Evolutionary conservation across 2,797 vertebrate genomes (phyloP).

Genomic region (Sparus aurata): DNA sequence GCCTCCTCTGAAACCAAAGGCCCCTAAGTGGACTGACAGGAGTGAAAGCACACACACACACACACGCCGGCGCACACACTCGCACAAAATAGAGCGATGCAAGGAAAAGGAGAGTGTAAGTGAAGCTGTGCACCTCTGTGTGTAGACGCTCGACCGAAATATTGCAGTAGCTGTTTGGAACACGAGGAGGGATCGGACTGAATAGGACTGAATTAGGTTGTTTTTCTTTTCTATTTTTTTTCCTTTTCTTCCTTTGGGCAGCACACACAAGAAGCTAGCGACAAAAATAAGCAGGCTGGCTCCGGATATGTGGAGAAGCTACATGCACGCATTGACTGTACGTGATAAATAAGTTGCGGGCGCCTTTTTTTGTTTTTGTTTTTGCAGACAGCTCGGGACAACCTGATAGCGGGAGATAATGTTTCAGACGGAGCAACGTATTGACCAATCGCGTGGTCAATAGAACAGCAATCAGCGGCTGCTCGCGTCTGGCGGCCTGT

Average conservation of each 20-base stretch:
- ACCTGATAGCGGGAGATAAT: slow-evolving; percentile 58
- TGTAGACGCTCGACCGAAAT: slow-evolving; percentile 51
- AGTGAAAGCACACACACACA: slow-evolving; percentile 69
- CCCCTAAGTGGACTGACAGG: slow-evolving; percentile 87
- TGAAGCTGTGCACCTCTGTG: slow-evolving; percentile 73
- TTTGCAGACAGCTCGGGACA: slow-evolving; percentile 30
- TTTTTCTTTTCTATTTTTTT: not conserved
- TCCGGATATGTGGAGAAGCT: not conserved
- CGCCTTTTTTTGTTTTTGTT: slow-evolving; percentile 4
- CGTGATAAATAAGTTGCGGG: slow-evolving; percentile 14
- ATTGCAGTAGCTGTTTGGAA: slow-evolving; percentile 53
- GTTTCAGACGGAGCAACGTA: slow-evolving; percentile 60
- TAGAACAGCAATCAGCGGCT: slow-evolving; percentile 61
- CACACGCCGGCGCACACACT: slow-evolving; percentile 28
- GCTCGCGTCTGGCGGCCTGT: slow-evolving; percentile 52
- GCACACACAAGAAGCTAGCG: not conserved
- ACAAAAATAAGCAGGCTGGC: not conserved
- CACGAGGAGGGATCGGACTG: slow-evolving; percentile 23
- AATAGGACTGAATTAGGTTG: slow-evolving; percentile 13
- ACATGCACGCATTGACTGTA: not conserved
- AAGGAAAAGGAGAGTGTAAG: slow-evolving; percentile 71
- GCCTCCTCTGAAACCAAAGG: slow-evolving; percentile 89
- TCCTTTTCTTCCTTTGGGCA: not conserved
- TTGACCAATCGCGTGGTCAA: slow-evolving; percentile 70
- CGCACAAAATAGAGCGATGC: slow-evolving; percentile 63